Evolutionary conservation across 2,113 vertebrate species (phyloP), one percentile per base, ranked within the genome.

Genomic region (Stigmatopora argus): DNA sequence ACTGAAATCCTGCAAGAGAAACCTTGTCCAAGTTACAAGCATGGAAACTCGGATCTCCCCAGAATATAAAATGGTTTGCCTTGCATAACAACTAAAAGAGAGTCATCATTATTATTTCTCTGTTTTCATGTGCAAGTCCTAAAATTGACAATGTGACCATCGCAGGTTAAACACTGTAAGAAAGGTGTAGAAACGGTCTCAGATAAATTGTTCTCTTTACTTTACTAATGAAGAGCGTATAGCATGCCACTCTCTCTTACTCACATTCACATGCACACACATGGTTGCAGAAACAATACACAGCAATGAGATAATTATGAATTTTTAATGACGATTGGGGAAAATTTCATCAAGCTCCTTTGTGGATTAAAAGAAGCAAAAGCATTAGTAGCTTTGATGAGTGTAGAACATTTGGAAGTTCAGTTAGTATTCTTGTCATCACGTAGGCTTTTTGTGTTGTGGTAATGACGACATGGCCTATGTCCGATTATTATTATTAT

Each of bases 1-100:
- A 53, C 21, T 53, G 1, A 21, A 10, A 10, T 53, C 11, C 11
- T 56, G 45, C 64, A 10, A 21, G 17, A 48, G 11, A 18, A 55
- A 67, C n/a, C 62, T 34, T 41, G 60, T 69, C 38, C 66, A 69
- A 58, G 31, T 17, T 5, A 10, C 34, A 46, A 0, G 9, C 47
- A 62, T 31, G 55, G 18, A 64, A 3, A 31, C 53, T 13, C 5
- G 6, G 12, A 56, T 14, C 13, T 56, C 53, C 13, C 23, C 53
- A 56, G 53, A 56, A 56, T 56, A 6, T 31, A 55, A 15, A 55
- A 12, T 1, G 12, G 13, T 15, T 55, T 15, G 23, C 13, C 15
- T 31, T 15, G 23, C 53, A 56, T 31, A 13, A 34, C 21, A 53
- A 53, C 23, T 21, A 11, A 2, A 19, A 19, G n/a, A 21, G 2